Conservation (phyloP, 2,888 invertebrate genomes). For the Aporophyla nigra region DNA sequence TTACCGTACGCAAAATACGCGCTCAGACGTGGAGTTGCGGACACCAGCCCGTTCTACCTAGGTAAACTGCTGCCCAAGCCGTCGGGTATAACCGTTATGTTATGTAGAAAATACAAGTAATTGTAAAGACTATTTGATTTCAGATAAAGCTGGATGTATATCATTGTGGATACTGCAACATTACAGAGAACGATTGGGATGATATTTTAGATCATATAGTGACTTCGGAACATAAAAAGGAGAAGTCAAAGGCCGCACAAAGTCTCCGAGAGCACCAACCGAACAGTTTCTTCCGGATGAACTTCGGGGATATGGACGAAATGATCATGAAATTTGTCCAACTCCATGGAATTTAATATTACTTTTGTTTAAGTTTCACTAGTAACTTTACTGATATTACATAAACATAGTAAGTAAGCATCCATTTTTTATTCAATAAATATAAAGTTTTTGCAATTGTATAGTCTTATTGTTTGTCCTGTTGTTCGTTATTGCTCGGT, state of each 20-base stretch:
- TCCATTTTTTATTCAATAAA: slow-evolving; percentile 27
- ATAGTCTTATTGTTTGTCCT: background rate
- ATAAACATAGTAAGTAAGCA: slow-evolving; percentile 24
- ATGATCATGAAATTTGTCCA: background rate
- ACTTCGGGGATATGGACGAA: background rate
- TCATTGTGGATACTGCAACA: slow-evolving; percentile 47
- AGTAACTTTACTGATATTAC: slow-evolving; percentile 4
- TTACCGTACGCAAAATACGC: too few species aligned
- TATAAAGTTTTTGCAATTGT: slow-evolving; percentile 1
- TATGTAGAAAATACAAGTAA: background rate
- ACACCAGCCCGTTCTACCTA: too few species aligned
- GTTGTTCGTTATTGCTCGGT: too few species aligned
- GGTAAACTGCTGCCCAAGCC: too few species aligned
- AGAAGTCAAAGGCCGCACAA: background rate
- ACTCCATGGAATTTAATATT: background rate
- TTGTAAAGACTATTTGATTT: slow-evolving; percentile 15
- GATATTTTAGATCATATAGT: slow-evolving; percentile 52
- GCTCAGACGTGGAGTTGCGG: too few species aligned
- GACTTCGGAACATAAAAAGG: slow-evolving; percentile 11
- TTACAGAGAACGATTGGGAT: slow-evolving; percentile 33
- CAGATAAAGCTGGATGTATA: slow-evolving; percentile 47
- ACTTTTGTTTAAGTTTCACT: background rate
- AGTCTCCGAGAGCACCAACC: background rate
- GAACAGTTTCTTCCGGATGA: background rate
- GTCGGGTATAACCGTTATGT: background rate